Evolutionary conservation across 2,888 invertebrate species (phyloP).

Genomic region (Oligia fasciuncula): DNA sequence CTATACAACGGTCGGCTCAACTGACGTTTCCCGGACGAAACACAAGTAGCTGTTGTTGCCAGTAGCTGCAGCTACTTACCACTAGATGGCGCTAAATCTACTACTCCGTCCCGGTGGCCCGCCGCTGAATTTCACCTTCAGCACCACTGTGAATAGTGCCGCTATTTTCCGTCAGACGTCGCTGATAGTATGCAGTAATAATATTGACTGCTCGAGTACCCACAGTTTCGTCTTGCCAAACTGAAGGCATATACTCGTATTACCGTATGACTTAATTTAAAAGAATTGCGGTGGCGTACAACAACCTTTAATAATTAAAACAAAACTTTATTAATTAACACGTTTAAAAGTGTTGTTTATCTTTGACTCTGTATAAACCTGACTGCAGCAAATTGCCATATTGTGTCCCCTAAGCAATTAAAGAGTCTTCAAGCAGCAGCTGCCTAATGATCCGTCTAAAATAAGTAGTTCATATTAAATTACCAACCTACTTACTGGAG

Average conservation of each 20-base stretch:
- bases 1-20: not conserved
- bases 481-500: not conserved
- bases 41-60: not conserved
- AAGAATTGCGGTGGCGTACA: constrained; percentile 38
- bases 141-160: constrained; percentile 24
- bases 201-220: constrained; percentile 69
- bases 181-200: constrained; percentile 71
- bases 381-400: not conserved
- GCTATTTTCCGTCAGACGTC: constrained; percentile 67
- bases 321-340: not conserved
- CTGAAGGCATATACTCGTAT: constrained; percentile 46
- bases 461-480: not conserved
- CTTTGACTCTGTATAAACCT: not conserved
- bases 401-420: not conserved
- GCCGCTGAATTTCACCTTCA: not conserved
- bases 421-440: not conserved
- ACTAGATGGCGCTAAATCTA: constrained; percentile 42
- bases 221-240: constrained; percentile 60
- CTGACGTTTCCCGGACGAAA: not conserved
- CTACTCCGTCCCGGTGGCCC: too few species aligned
- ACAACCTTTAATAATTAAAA: not conserved
- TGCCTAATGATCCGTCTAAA: not conserved
- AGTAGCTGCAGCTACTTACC: not conserved
- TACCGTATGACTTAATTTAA: constrained; percentile 28
- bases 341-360: not conserved